Base-by-base conservation (phyloP, 2,888 invertebrate genomes). In the Hypolimnas misippus region DNA sequence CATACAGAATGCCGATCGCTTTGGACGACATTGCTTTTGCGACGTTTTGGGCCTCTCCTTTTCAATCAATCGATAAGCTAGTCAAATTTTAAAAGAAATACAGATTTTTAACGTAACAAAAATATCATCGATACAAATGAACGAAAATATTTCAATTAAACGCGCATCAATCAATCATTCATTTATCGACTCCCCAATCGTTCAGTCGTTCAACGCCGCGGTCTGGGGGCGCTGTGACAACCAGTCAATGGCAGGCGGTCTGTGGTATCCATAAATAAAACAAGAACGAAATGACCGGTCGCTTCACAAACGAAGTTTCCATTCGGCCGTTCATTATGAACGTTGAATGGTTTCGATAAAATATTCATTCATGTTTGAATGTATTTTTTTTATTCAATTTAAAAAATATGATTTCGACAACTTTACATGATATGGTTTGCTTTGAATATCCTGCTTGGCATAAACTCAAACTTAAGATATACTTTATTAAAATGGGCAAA, bases 181-280 rank as follows among this genome's bases (percentile, higher is more conserved):
- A 49, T 14, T 49, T 49, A 44, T 44, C 17, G 17, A 29, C 7
- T 49, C 6, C 29, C 29, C 49, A n/a, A 7, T 49, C 25, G 49
- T 49, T 29, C 29, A 49, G 12, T 49, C 49, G n/a, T 14, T 49
- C 49, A 49, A 25, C 49, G 25, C 49, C 49, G 49, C 29, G 49
- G 25, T 44, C 44, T 25, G 49, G 14, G 25, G 29, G 14, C 14
- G 29, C 49, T 29, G 49, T 49, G 49, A 49, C 49, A 49, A 49
- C 29, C 25, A 29, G 49, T 49, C 49, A 49, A 49, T 29, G 49
- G 7, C 49, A 49, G 49, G 49, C 44, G 17, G 44, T 10, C 25
- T 49, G 49, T 25, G 49, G 49, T 49, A 25, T 25, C 46, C 12
- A 14, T 29, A 49, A 49, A 49, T 49, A 49, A 49, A 49, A 49